Evolutionary conservation across 2,797 vertebrate species (phyloP), one percentile per base, ranked within the genome.

Genomic region (Tinamus major): DNA sequence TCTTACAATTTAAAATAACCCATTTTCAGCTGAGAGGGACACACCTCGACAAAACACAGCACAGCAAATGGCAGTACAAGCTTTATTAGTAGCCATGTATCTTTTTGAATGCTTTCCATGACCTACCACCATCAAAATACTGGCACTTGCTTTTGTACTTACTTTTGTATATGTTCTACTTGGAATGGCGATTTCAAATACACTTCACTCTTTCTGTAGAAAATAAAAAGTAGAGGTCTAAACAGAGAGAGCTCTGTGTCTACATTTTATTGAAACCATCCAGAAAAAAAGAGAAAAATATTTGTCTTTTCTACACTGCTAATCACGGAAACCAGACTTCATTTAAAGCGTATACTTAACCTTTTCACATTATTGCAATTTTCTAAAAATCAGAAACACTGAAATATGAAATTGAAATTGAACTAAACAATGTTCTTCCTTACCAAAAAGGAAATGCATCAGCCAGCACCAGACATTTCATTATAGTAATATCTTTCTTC

Each of bases 311-410:
- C 86, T 83, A 49, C 19, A 41, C 18, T 31, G 31, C 39, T 72
- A 87, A 84, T 71, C 33, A 64, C 42, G 84, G 85, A 76, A 68
- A 1, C 11, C 29, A 58, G 33, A 58, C 49, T 83, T 87, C 48
- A n/a, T 91, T 55, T 91, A 78, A 85, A 83, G 65, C 31, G 31
- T 74, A 42, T 39, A 79, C 80, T 89, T 96, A 84, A 79, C 72
- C 68, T 83, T 37, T 61, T 27, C 17, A 13, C 84, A 83, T 61
- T 93, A 62, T 16, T 71, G 65, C 51, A 68, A 87, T 92, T 81
- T 51, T 46, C 83, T 95, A 85, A 62, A 79, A 87, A 48, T 61
- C 74, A 68, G 71, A 95, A 85, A 84, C 75, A 27, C 17, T 31
- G 68, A 83, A 87, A 71, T 24, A 67, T 18, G 48, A 80, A 87